A percentile compares a stretch with the other conserved stretches of the same genome.
These are phyloP conservation scores for Aricia artaxerxes DNA, from an alignment of 2,888 invertebrate species.

Conservation along the genomic window DNA sequence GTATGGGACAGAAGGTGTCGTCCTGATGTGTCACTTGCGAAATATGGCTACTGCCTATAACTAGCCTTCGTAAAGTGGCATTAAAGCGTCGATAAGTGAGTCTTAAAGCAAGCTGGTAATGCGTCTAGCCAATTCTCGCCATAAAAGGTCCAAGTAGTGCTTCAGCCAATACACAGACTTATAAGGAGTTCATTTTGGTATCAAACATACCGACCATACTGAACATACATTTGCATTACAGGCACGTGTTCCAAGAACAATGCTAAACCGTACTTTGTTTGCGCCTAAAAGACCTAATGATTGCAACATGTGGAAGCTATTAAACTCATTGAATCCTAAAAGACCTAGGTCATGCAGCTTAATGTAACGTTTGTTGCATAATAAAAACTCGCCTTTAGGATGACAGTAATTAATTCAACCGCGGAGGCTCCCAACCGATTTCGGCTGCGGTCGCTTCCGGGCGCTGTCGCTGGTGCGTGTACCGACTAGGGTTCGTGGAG, in stretches of 20 bases:
- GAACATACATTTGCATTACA: not conserved
- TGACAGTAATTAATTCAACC: constrained; percentile 14
- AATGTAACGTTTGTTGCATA: not conserved
- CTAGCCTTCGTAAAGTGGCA: not conserved
- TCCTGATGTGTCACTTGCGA: too few species aligned
- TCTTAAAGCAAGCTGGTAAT: not conserved
- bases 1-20: too few species aligned
- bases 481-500: not conserved
- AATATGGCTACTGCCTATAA: too few species aligned
- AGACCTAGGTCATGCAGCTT: not conserved
- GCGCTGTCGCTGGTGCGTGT: not conserved
- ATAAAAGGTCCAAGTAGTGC: not conserved
- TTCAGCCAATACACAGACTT: not conserved
- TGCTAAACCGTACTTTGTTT: not conserved
- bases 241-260: not conserved
- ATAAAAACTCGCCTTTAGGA: not conserved
- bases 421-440: not conserved
- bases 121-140: not conserved
- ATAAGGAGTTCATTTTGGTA: not conserved
- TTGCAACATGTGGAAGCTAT: not conserved
- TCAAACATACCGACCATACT: not conserved
- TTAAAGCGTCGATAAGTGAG: not conserved
- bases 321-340: not conserved
- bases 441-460: constrained; percentile 9
- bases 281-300: not conserved